phyloP scores from a whole-genome alignment of 1,140 invertebrate species.

The Eupeodes corollae region DNA sequence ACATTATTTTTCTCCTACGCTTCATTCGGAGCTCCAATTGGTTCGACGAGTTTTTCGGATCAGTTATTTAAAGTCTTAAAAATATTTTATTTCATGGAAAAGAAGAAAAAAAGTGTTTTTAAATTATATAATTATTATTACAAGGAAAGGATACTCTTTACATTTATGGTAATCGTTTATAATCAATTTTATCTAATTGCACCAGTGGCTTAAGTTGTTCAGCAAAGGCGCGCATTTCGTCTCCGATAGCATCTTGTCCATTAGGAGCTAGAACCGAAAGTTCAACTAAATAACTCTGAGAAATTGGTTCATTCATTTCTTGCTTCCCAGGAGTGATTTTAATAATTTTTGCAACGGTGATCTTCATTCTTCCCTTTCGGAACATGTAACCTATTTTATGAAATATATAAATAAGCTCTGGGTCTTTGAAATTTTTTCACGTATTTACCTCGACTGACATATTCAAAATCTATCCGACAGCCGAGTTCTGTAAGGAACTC shows the following conservation, averaged over 20 bases:
- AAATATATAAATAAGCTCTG: conserved; percentile 2
- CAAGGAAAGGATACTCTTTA: too few species aligned
- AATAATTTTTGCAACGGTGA: conserved; percentile 90
- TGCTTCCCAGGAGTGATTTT: conserved; percentile 66
- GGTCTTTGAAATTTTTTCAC: background rate
- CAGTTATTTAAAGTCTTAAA: too few species aligned
- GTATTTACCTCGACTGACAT: conserved; percentile 65
- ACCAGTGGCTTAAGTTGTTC: conserved; percentile 88
- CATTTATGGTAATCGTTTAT: conserved; percentile 49
- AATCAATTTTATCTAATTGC: conserved; percentile 83
- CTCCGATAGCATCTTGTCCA: conserved; percentile 87
- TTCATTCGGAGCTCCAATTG: too few species aligned
- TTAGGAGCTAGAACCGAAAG: conserved; percentile 82
- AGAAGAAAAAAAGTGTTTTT: too few species aligned
- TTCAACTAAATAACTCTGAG: conserved; percentile 88
- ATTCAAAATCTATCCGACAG: conserved; percentile 85
- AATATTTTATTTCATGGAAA: too few species aligned
- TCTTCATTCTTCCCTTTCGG: conserved; percentile 92
- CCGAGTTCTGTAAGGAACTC: conserved; percentile 89
- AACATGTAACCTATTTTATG: conserved; percentile 70
- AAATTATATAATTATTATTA: too few species aligned
- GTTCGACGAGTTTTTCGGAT: too few species aligned
- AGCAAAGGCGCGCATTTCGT: conserved; percentile 91
- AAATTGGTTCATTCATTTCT: conserved; percentile 66
- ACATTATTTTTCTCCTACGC: too few species aligned